These are phyloP conservation scores for Lasaia peninsularis DNA, from an alignment of 1,140 invertebrate species.

Conservation along the genomic window DNA sequence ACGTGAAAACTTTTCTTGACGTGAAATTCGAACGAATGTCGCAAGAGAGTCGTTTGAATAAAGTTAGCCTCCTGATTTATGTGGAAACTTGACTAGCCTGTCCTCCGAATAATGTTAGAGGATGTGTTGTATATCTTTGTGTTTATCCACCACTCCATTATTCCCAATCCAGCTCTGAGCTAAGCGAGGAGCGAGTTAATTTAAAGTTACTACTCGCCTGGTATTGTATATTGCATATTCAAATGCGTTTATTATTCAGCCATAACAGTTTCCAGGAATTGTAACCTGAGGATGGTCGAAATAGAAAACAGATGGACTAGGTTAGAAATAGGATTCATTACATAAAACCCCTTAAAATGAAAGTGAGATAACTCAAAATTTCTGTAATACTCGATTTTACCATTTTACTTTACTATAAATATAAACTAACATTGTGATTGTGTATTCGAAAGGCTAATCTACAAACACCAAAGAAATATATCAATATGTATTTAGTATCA, in stretches of 20 bases:
- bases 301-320: too few species aligned
- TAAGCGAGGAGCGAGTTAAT: constrained; percentile 6
- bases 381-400: too few species aligned
- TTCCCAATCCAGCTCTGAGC: constrained; percentile 6
- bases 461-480: too few species aligned
- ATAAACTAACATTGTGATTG: too few species aligned
- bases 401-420: too few species aligned
- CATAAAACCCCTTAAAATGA: too few species aligned
- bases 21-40: constrained; percentile 63
- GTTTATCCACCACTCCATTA: constrained; percentile 36
- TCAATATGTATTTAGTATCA: too few species aligned
- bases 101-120: constrained; percentile 33
- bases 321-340: too few species aligned
- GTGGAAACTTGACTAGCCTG: constrained; percentile 55
- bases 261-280: not conserved
- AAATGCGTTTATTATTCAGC: constrained; percentile 2
- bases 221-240: constrained; percentile 8
- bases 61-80: constrained; percentile 70
- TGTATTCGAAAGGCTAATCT: too few species aligned
- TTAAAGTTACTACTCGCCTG: constrained; percentile 1
- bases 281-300: too few species aligned
- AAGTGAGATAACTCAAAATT: too few species aligned
- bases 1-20: constrained; percentile 57
- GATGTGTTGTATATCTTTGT: constrained; percentile 51
- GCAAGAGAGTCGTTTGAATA: constrained; percentile 72